A percentile compares a stretch with the other conserved stretches of the same genome.
Conservation (phyloP, 2,797 vertebrate species). For the Cyclopterus lumpus region DNA sequence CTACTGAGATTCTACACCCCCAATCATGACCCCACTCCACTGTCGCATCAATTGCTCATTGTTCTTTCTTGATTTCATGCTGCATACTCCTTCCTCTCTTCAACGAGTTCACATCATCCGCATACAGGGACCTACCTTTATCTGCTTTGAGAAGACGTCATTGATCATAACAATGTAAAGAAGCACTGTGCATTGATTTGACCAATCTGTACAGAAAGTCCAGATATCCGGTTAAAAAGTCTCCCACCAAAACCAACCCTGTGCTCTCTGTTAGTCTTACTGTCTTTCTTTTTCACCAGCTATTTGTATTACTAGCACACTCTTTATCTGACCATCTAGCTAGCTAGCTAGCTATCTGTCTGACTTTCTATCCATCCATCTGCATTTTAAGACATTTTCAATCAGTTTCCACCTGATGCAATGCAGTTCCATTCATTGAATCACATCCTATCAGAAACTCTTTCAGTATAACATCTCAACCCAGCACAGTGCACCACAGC, state of each 20-base stretch:
- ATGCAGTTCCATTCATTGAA: not conserved
- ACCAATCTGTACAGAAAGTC: not conserved
- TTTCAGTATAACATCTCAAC: conserved; percentile 4
- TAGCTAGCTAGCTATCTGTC: not conserved
- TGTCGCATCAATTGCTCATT: not conserved
- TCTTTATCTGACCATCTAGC: not conserved
- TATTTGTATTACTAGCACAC: not conserved
- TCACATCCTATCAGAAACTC: conserved; percentile 7
- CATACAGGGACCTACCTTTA: not conserved
- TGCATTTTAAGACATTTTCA: conserved; percentile 1
- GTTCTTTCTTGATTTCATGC: not conserved
- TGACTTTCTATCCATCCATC: conserved; percentile 4
- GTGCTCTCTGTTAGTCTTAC: not conserved
- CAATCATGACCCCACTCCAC: not conserved
- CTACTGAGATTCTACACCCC: not conserved
- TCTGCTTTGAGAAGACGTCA: not conserved
- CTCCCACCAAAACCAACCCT: not conserved
- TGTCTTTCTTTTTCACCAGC: not conserved
- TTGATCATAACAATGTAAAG: not conserved
- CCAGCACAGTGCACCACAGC: conserved; percentile 3
- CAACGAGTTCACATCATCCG: not conserved
- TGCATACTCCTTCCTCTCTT: not conserved
- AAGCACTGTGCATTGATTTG: not conserved
- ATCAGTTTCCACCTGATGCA: not conserved
- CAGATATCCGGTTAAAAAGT: not conserved